Evolutionary conservation across 2,113 vertebrate genomes (phyloP).

Genomic region (human (Homo sapiens)): GRCh38 chr12:47211001-47211500

Average conservation of each 20-base stretch:
- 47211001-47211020: neutral
- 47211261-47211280: neutral
- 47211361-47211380: neutral
- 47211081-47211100: neutral
- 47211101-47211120: neutral
- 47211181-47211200: neutral
- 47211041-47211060: conserved; percentile 7
- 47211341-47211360: neutral
- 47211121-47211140: neutral
- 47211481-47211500: neutral
- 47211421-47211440: neutral
- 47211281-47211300: neutral
- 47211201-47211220: neutral
- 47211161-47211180: neutral
- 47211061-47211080: neutral
- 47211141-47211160: neutral
- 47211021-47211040: neutral
- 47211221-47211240: neutral
- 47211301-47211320: neutral
- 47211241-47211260: neutral
- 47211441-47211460: neutral
- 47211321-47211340: neutral
- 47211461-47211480: neutral
- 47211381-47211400: neutral
- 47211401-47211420: neutral